These are phyloP conservation scores for Drosophila carrolli DNA, from an alignment of 1,140 invertebrate genomes.

Conservation along the genomic window DNA sequence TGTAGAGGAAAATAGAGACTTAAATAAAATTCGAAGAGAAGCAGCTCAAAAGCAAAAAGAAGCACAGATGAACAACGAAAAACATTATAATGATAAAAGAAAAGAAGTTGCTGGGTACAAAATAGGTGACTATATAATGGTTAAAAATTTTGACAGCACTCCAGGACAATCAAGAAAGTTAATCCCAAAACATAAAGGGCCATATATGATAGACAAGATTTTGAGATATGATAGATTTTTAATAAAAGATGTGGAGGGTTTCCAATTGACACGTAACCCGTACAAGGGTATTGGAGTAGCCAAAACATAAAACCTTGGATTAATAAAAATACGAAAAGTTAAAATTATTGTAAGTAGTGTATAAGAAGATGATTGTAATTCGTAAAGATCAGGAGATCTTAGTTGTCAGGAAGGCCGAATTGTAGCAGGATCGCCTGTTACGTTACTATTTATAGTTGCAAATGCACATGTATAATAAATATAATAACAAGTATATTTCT, in stretches of 20 bases:
- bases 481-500: too few relatives aligned
- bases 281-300: background rate
- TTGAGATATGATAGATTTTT: slow-evolving; percentile 57
- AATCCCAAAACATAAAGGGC: slow-evolving; percentile 48
- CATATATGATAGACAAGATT: slow-evolving; percentile 49
- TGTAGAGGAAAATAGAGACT: background rate
- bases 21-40: background rate
- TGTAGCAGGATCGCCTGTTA: too few relatives aligned
- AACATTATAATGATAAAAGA: slow-evolving; percentile 16
- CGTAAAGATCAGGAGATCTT: too few relatives aligned
- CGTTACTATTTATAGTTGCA: too few relatives aligned
- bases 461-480: too few relatives aligned
- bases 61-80: slow-evolving; percentile 1
- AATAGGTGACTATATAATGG: slow-evolving; percentile 52
- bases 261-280: background rate
- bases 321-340: too few relatives aligned
- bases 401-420: too few relatives aligned
- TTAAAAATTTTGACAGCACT: background rate
- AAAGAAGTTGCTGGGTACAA: slow-evolving; percentile 24
- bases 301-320: background rate
- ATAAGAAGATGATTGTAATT: too few relatives aligned
- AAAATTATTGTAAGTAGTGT: background rate
- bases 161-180: background rate
- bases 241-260: slow-evolving; percentile 9
- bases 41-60: slow-evolving; percentile 1